Conservation (phyloP, 2,888 invertebrate genomes). For the Cheilosia soror region DNA sequence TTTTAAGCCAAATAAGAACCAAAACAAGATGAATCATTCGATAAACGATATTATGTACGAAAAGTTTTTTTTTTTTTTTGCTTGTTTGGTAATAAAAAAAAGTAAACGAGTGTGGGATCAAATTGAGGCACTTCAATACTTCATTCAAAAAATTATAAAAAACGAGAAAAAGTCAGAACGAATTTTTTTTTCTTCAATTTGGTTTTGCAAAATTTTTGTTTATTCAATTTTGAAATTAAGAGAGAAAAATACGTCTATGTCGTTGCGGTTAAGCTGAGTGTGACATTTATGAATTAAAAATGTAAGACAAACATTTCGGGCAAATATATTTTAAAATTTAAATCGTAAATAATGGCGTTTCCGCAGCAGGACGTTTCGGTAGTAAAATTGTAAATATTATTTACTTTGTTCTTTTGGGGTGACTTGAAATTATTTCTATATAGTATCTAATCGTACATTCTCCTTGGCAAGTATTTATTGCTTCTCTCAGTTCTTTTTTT, state of each 20-base stretch:
- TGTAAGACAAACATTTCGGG: neutral
- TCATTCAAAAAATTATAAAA: constrained; percentile 47
- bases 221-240: constrained; percentile 3
- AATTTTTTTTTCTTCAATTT: neutral
- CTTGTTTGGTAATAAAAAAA: constrained; percentile 28
- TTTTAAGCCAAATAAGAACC: constrained; percentile 30
- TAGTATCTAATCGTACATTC: too few species aligned
- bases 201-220: constrained; percentile 9
- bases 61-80: constrained; percentile 24
- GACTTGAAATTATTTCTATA: too few species aligned
- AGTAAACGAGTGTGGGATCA: constrained; percentile 37
- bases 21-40: constrained; percentile 57
- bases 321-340: neutral
- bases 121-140: constrained; percentile 37
- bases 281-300: constrained; percentile 31
- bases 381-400: neutral
- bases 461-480: too few species aligned
- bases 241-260: neutral
- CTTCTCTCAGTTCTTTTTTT: too few species aligned
- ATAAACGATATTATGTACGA: constrained; percentile 9
- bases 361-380: neutral
- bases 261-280: neutral
- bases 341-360: constrained; percentile 1
- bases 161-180: constrained; percentile 5
- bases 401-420: too few species aligned